These are phyloP conservation scores for Coelopa frigida DNA, from an alignment of 1,140 invertebrate genomes.

Conservation along the genomic window DNA sequence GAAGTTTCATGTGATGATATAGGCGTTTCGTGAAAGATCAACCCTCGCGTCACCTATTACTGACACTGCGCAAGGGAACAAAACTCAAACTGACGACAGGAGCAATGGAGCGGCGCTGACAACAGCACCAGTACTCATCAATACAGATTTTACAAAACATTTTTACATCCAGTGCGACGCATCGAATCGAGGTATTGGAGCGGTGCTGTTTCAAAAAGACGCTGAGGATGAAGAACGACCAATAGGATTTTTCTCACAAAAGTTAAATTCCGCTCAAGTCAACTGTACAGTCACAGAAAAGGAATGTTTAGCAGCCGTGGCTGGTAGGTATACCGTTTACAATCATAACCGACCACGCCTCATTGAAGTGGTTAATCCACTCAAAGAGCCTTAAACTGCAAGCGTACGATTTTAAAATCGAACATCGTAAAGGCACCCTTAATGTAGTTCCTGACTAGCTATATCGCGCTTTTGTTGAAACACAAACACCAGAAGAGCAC, in stretches of 20 bases:
- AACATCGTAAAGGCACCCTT: slow-evolving; percentile 25
- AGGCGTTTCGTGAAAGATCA: neutral
- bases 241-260: slow-evolving; percentile 34
- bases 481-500: neutral
- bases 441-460: slow-evolving; percentile 18
- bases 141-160: neutral
- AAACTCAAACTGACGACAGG: neutral
- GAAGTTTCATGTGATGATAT: slow-evolving; percentile 1
- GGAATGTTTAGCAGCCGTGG: slow-evolving; percentile 12
- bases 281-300: slow-evolving; percentile 15
- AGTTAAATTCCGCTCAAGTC: slow-evolving; percentile 9
- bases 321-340: slow-evolving; percentile 38
- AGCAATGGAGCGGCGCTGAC: neutral
- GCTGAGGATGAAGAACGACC: slow-evolving; percentile 19
- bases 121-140: neutral
- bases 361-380: slow-evolving; percentile 29
- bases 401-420: slow-evolving; percentile 28
- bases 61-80: neutral
- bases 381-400: slow-evolving; percentile 40
- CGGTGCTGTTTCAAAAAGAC: slow-evolving; percentile 29
- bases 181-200: slow-evolving; percentile 29
- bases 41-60: neutral
- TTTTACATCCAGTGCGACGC: slow-evolving; percentile 40
- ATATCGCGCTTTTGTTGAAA: neutral
- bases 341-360: slow-evolving; percentile 34